phyloP scores from a whole-genome alignment of 1,140 invertebrate species.

The Galleria mellonella region DNA sequence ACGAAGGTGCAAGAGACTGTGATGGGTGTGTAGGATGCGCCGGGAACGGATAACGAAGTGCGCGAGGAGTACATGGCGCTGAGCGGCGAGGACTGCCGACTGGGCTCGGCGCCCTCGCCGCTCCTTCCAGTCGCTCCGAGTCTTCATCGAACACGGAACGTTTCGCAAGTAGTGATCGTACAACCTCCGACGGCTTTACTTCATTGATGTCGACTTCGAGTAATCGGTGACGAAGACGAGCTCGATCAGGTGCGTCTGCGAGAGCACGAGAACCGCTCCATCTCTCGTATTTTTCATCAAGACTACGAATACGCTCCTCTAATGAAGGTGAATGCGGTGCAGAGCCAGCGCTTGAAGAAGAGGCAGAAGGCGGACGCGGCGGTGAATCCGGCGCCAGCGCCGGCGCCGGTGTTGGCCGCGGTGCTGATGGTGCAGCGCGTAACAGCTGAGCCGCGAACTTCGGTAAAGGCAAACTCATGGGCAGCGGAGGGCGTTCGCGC shows the following conservation, averaged over 20 bases:
- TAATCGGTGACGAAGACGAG: slow-evolving; percentile 79
- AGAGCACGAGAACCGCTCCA: slow-evolving; percentile 85
- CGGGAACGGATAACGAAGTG: slow-evolving; percentile 86
- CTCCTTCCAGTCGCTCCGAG: slow-evolving; percentile 92
- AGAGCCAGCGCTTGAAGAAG: slow-evolving; percentile 77
- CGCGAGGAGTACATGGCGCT: slow-evolving; percentile 67
- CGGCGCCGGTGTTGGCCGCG: slow-evolving; percentile 55
- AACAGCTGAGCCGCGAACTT: slow-evolving; percentile 86
- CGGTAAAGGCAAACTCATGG: slow-evolving; percentile 87
- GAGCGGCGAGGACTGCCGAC: slow-evolving; percentile 35
- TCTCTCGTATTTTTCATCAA: slow-evolving; percentile 95
- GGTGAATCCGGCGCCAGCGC: slow-evolving; percentile 51
- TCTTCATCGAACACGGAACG: slow-evolving; percentile 97
- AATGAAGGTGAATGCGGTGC: slow-evolving; percentile 78
- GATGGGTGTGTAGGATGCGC: slow-evolving; percentile 76
- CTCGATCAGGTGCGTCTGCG: slow-evolving; percentile 58
- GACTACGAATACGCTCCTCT: slow-evolving; percentile 89
- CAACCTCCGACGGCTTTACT: slow-evolving; percentile 93
- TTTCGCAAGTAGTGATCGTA: slow-evolving; percentile 92
- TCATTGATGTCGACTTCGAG: slow-evolving; percentile 84
- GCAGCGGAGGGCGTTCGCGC: slow-evolving; percentile 76
- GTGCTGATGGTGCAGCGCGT: slow-evolving; percentile 49
- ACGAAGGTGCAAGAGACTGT: slow-evolving; percentile 66
- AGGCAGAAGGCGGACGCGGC: slow-evolving; percentile 67
- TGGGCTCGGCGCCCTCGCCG: slow-evolving; percentile 71